These are phyloP conservation scores for Amphiura filiformis DNA, from an alignment of 35 echinoderm and acorn worm genomes.

Conservation along the genomic window DNA sequence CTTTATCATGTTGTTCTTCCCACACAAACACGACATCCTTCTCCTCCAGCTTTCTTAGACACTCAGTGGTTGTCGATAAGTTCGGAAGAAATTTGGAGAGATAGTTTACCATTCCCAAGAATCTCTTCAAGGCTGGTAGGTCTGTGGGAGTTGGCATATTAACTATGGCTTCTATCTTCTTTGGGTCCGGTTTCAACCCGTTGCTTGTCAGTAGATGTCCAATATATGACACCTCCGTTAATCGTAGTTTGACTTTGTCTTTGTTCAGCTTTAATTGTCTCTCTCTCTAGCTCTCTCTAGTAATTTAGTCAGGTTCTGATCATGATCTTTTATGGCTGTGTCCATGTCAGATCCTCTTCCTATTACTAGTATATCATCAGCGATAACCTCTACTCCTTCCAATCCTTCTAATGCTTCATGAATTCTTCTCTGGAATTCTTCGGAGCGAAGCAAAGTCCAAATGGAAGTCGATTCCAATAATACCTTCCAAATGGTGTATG, in stretches of 20 bases:
- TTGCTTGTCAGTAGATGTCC: slow-evolving; percentile 16
- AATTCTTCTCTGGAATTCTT: neutral
- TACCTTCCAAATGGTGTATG: neutral
- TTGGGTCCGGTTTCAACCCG: neutral
- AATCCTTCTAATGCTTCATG: neutral
- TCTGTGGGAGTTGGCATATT: neutral
- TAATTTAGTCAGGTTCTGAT: neutral
- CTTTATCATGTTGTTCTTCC: slow-evolving; percentile 40
- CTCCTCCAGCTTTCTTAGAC: slow-evolving; percentile 21
- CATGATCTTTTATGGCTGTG: neutral
- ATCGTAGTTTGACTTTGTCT: neutral
- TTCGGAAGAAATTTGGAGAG: neutral
- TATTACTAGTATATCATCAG: neutral
- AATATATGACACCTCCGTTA: neutral
- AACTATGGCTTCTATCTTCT: neutral
- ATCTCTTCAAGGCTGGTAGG: neutral
- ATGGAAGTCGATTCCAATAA: neutral
- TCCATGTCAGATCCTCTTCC: neutral
- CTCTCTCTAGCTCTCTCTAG: slow-evolving; percentile 7
- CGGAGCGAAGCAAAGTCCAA: neutral
- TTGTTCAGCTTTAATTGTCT: neutral
- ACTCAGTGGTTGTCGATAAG: neutral
- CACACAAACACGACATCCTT: slow-evolving; percentile 59
- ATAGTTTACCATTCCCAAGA: neutral
- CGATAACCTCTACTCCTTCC: neutral